Conservation (phyloP, 1,140 invertebrate species). For the Zeugodacus cucurbitae region DNA sequence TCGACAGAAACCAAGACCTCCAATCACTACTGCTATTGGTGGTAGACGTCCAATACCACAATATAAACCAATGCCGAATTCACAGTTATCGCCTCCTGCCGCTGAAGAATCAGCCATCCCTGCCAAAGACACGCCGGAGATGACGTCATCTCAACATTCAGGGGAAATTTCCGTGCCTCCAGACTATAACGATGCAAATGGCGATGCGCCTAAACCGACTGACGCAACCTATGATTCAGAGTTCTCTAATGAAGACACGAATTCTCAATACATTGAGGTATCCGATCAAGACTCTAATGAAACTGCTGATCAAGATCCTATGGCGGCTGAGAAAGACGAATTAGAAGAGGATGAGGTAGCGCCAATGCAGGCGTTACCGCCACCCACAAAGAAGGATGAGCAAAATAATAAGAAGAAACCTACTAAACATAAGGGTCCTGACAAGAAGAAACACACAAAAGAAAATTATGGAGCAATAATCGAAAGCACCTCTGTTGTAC, state of each 20-base stretch:
- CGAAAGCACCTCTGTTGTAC: slow-evolving; percentile 56
- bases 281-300: slow-evolving; percentile 58
- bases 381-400: slow-evolving; percentile 38
- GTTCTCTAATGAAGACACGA: slow-evolving; percentile 60
- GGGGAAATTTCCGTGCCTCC: slow-evolving; percentile 52
- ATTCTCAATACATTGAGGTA: slow-evolving; percentile 61
- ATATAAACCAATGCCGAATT: slow-evolving; percentile 69
- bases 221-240: slow-evolving; percentile 62
- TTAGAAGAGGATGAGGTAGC: background rate
- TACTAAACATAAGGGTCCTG: slow-evolving; percentile 49
- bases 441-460: slow-evolving; percentile 47
- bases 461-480: slow-evolving; percentile 54
- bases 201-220: slow-evolving; percentile 53
- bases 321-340: slow-evolving; percentile 10
- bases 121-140: slow-evolving; percentile 28
- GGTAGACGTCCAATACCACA: slow-evolving; percentile 68
- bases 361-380: background rate
- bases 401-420: slow-evolving; percentile 53
- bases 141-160: background rate
- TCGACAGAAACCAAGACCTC: slow-evolving; percentile 68
- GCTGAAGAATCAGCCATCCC: slow-evolving; percentile 17
- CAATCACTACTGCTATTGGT: slow-evolving; percentile 57
- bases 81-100: slow-evolving; percentile 47
- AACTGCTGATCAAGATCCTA: background rate
- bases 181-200: slow-evolving; percentile 43